Percentiles rank a stretch among this genome's conserved stretches.
phyloP scores from a whole-genome alignment of 2,797 vertebrate species.

The Liasis olivaceus region DNA sequence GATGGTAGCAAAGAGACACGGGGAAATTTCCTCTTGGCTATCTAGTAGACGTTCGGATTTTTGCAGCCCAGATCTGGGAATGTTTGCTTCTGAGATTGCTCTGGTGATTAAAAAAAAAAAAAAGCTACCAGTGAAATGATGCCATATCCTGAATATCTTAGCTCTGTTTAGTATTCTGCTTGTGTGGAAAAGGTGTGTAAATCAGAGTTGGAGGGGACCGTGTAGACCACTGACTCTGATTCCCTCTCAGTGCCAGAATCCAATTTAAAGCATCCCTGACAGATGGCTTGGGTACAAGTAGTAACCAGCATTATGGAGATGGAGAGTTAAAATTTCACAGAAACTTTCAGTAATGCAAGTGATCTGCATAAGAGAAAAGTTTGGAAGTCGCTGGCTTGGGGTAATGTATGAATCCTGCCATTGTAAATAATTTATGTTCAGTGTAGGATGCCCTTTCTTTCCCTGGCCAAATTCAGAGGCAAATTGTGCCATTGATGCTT shows the following conservation, averaged over 20 bases:
- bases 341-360: not conserved
- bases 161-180: not conserved
- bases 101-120: not conserved
- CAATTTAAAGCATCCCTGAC: not conserved
- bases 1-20: not conserved
- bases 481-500: not conserved
- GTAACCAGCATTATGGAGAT: not conserved
- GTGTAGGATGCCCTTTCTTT: not conserved
- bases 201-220: not conserved
- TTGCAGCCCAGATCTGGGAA: no score
- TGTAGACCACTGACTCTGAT: not conserved
- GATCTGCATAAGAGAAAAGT: not conserved
- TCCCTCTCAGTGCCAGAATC: not conserved
- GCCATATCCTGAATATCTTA: not conserved
- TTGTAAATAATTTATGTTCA: not conserved
- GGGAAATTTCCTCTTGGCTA: not conserved
- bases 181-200: not conserved
- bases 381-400: not conserved
- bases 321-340: not conserved
- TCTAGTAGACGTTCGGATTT: not conserved
- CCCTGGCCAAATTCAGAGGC: not conserved
- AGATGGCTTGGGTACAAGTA: not conserved
- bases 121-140: not conserved
- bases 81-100: not conserved
- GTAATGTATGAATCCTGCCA: not conserved